Percentiles rank a stretch among this genome's conserved stretches.
These are phyloP conservation scores for Phrynosoma blainvillii DNA, from an alignment of 2,113 vertebrate species.

Conservation along the genomic window DNA sequence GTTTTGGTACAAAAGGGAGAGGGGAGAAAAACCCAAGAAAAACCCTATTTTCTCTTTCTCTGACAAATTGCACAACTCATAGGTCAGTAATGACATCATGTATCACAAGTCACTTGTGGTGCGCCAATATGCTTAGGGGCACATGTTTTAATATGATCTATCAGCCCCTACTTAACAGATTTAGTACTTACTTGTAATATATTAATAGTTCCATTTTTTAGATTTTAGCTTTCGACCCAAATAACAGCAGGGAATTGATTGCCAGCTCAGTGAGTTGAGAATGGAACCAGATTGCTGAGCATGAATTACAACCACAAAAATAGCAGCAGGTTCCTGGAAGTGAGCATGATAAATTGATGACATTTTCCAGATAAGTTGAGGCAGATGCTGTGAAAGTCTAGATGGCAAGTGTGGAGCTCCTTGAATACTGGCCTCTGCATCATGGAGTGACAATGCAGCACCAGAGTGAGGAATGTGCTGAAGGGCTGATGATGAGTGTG, in stretches of 20 bases:
- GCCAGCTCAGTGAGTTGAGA: conserved; percentile 59
- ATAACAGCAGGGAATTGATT: conserved; percentile 67
- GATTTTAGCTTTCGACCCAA: conserved; percentile 61
- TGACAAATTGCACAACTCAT: conserved; percentile 61
- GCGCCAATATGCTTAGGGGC: conserved; percentile 56
- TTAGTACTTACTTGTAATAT: conserved; percentile 59
- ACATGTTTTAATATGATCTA: conserved; percentile 61
- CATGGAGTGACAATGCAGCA: background rate
- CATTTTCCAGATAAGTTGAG: conserved; percentile 25
- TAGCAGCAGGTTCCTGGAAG: conserved; percentile 33
- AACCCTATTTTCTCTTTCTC: conserved; percentile 17
- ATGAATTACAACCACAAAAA: conserved; percentile 62
- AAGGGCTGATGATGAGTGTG: background rate
- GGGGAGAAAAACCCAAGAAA: background rate
- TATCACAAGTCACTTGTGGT: conserved; percentile 60
- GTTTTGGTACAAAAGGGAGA: background rate
- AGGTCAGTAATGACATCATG: conserved; percentile 69
- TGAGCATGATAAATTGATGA: conserved; percentile 53
- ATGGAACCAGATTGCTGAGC: conserved; percentile 61
- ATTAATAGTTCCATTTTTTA: conserved; percentile 67
- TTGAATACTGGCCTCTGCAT: background rate
- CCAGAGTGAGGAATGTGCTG: background rate
- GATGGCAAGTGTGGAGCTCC: background rate
- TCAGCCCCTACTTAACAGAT: conserved; percentile 64
- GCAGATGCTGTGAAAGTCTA: background rate